Percentiles rank a stretch among this genome's conserved stretches.
Evolutionary conservation across 2,797 vertebrate genomes (phyloP).

Genomic region (Smutsia temminckii): DNA sequence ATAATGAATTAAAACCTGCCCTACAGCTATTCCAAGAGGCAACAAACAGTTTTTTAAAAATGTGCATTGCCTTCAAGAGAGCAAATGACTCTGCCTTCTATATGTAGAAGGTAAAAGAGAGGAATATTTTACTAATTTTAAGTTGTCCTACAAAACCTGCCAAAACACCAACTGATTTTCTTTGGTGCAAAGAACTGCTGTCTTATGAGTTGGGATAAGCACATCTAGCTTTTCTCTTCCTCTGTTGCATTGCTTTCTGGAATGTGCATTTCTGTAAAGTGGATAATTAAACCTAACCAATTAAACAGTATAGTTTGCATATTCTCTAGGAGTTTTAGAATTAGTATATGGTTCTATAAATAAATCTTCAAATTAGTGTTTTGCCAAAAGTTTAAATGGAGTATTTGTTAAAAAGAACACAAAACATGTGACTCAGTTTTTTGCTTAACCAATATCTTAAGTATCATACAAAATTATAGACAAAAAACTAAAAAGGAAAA

Average conservation of each 20-base stretch:
- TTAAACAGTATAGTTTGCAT: neutral
- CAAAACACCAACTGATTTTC: neutral
- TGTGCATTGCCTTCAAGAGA: conserved; percentile 13
- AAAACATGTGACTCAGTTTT: neutral
- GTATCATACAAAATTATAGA: neutral
- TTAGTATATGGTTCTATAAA: neutral
- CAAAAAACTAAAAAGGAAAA: neutral
- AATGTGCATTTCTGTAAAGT: neutral
- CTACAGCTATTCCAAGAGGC: conserved; percentile 59
- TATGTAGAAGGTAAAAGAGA: conserved; percentile 47
- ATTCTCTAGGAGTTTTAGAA: neutral
- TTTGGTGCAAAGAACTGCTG: neutral
- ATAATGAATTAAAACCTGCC: conserved; percentile 65
- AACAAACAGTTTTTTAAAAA: conserved; percentile 37
- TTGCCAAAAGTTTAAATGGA: neutral
- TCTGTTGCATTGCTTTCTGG: neutral
- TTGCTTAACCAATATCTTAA: neutral
- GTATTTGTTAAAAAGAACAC: neutral
- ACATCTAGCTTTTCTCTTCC: neutral
- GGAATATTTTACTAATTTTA: conserved; percentile 47
- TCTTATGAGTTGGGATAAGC: neutral
- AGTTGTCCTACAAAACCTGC: neutral
- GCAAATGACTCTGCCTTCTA: conserved; percentile 7
- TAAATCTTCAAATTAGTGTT: neutral
- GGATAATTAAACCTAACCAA: neutral